phyloP scores from a whole-genome alignment of 1,140 invertebrate genomes.

The Rhagoletis zephyria region DNA sequence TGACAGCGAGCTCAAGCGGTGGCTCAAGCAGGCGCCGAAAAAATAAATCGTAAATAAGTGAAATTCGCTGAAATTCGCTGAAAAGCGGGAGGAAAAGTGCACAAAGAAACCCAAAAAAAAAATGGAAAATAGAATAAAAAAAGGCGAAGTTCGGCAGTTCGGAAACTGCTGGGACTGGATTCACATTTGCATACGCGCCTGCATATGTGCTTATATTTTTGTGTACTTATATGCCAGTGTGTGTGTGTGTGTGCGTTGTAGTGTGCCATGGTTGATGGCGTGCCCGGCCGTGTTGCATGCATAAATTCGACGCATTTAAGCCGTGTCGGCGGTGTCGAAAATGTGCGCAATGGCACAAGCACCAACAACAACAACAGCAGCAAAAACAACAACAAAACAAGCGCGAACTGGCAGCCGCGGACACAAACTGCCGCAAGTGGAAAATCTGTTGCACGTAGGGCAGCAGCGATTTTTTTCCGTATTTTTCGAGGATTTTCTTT shows the following conservation, averaged over 20 bases:
- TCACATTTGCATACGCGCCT: neutral
- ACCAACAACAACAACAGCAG: neutral
- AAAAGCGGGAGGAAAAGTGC: neutral
- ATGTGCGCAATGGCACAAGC: slow-evolving; percentile 3
- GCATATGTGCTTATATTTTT: neutral
- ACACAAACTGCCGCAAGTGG: slow-evolving; percentile 32
- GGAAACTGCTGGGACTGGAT: neutral
- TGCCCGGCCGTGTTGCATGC: slow-evolving; percentile 31
- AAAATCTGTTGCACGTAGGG: slow-evolving; percentile 25
- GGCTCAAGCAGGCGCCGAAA: slow-evolving; percentile 26
- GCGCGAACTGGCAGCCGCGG: neutral
- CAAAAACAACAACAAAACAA: neutral
- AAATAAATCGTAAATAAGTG: slow-evolving; percentile 48
- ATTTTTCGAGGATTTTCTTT: slow-evolving; percentile 34
- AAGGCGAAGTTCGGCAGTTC: neutral
- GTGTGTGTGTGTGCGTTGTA: neutral
- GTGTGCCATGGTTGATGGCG: neutral
- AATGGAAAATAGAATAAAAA: neutral
- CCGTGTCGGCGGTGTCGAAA: neutral
- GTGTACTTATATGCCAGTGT: neutral
- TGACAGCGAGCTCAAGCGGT: slow-evolving; percentile 22
- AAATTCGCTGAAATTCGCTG: neutral
- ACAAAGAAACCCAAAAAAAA: neutral
- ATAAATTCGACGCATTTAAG: slow-evolving; percentile 49
- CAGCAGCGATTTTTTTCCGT: slow-evolving; percentile 4